Evolutionary conservation across 2,888 invertebrate species (phyloP), one percentile per base, ranked within the genome.

Genomic region (Spodoptera exigua): DNA sequence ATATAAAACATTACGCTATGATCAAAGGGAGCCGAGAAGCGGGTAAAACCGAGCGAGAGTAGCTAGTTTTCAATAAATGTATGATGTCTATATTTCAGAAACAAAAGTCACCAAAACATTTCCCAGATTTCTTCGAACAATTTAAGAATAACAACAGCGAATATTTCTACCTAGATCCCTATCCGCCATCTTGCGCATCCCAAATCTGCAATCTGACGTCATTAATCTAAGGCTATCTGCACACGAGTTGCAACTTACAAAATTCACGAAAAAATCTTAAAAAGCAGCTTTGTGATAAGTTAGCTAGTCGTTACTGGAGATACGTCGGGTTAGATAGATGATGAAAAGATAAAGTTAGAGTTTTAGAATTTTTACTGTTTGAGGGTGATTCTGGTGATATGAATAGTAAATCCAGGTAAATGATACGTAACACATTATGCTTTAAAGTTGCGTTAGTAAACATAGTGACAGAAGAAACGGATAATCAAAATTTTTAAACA

Each of bases 221-320:
- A 74, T 76, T 69, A 64, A 77, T 76, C 77, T 76, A 59, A 76
- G 44, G 71, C 71, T 69, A 68, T 71, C 76, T 69, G 14, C 70
- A 73, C 65, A 68, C 61, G 65, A 61, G 72, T 64, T 67, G 62
- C 44, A 64, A 55, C 57, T 57, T 48, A 59, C 57, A 76, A 74
- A 64, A 74, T 73, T 59, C 70, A 73, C 76, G 75, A 78, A 74
- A 79, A 73, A 78, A 66, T 60, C 66, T 64, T 69, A 58, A 44
- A 52, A 70, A 67, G 74, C 81, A 80, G 78, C 78, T 71, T 66
- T 49, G 47, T 73, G 83, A 81, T 83, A 82, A 80, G 70, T 53
- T 56, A 41, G 55, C 59, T 54, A 67, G 77, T 79, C 79, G 78
- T 81, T 76, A 73, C 67, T 45, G 64, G 46, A 58, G 82, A 83